Conservation (phyloP, 2,113 vertebrate genomes). For the Grantiella picta region DNA sequence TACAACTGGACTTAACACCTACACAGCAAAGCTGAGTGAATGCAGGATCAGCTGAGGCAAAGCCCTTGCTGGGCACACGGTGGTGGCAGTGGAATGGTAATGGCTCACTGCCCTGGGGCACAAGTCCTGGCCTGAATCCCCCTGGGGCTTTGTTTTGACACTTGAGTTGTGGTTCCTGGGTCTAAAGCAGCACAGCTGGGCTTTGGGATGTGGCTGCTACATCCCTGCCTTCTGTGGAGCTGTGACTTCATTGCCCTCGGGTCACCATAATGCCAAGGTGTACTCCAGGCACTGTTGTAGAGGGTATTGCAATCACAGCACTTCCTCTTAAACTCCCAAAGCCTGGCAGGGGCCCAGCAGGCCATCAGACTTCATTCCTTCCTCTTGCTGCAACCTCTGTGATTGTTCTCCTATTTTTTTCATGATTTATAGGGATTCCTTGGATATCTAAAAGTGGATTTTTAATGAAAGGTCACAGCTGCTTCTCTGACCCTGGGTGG, state of each 20-base stretch:
- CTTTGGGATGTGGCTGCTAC: not conserved
- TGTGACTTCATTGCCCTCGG: not conserved
- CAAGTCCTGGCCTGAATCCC: not conserved
- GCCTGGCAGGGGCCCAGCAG: not conserved
- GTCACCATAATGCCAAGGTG: fast-evolving
- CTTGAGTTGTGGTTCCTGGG: not conserved
- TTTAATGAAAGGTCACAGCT: not conserved
- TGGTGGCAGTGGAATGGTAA: not conserved
- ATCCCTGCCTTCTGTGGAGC: not conserved
- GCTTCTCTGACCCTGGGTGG: not conserved
- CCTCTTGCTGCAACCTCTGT: not conserved
- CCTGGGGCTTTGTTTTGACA: not conserved
- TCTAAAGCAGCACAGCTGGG: not conserved
- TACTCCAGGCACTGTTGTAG: not conserved
- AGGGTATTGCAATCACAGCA: not conserved
- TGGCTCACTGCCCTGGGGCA: not conserved
- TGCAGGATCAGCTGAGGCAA: not conserved
- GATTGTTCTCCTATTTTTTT: not conserved
- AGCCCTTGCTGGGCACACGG: not conserved
- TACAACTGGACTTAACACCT: not conserved
- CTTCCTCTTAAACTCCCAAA: not conserved
- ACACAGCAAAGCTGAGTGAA: not conserved
- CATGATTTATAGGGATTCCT: not conserved
- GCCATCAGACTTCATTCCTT: not conserved
- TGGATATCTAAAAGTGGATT: not conserved